These are phyloP conservation scores for Dioctria rufipes DNA, from an alignment of 2,888 invertebrate species.

Conservation along the genomic window DNA sequence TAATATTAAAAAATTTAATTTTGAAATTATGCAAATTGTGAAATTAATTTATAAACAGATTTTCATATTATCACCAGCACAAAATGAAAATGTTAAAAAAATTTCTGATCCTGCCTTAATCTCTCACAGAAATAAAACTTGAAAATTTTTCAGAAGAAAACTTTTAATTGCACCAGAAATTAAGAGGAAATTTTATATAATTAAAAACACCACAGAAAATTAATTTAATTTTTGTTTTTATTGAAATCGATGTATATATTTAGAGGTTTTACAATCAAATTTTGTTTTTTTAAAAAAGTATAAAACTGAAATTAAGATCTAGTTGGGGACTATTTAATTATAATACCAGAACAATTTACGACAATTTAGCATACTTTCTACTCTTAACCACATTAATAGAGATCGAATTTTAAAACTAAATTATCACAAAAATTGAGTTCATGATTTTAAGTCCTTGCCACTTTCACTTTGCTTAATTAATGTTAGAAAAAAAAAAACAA, in stretches of 20 bases:
- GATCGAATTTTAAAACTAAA: slow-evolving; percentile 14
- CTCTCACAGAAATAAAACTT: no score
- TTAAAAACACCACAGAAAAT: neutral
- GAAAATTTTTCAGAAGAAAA: neutral
- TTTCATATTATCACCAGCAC: no score
- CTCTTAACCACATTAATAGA: slow-evolving; percentile 16
- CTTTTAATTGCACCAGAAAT: neutral
- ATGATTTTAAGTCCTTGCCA: neutral
- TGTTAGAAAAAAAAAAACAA: neutral
- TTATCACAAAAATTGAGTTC: slow-evolving; percentile 49
- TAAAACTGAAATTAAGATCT: slow-evolving; percentile 19
- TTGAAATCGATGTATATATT: slow-evolving; percentile 31
- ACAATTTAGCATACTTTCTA: slow-evolving; percentile 29
- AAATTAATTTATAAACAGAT: no score
- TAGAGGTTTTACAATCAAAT: slow-evolving; percentile 12
- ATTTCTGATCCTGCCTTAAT: no score
- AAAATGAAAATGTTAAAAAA: no score
- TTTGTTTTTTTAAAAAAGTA: slow-evolving; percentile 22
- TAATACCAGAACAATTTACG: slow-evolving; percentile 6
- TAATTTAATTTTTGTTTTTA: slow-evolving; percentile 16
- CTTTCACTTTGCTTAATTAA: neutral
- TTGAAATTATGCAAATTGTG: no score
- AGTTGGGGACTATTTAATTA: slow-evolving; percentile 10
- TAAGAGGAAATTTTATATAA: neutral
- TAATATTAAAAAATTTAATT: no score